Evolutionary conservation across 1,140 invertebrate genomes (phyloP), one percentile per base, ranked within the genome.

Genomic region (Thereuonema tuberculata): DNA sequence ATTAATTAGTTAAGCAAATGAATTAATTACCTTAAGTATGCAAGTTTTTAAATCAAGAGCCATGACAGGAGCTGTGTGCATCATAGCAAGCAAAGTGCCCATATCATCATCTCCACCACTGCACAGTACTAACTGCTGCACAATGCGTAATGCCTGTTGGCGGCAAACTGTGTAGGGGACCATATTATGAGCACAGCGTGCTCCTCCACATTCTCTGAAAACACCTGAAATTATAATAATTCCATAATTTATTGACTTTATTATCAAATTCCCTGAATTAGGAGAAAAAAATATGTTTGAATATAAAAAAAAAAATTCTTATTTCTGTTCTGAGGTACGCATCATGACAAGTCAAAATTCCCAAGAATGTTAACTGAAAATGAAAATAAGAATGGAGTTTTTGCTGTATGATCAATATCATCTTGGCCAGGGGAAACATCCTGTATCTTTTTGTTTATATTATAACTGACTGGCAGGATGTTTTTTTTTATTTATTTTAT

Each of bases 21-120:
- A 37, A 37, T 37, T 9, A 37, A 5, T 37, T 50, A 83, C 88
- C 75, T 92, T 92, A 20, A 97, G 75, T 71, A 97, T 92, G 68
- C 93, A 86, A 53, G 86, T 85, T 76, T 95, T 96, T 5, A 96
- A 79, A 61, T 84, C 78, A 26, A 93, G 76, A 49, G 85, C 84
- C 61, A 82, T 81, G 20, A 85, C 76, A 47, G 87, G 81, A 20
- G 90, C 85, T 12, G 87, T 85, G 75, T 96, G 91, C 81, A 97
- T 86, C 17, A 93, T 83, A 46, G 87, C 88, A 2, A 97, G 79
- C 37, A 97, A 76, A 47, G 89, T 88, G 1, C 86, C 84, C 89
- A 97, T 93, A 66, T 96, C 93, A 68, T 97, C 93, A 67, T 98
- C 93, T 23, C 93, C 92, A 1, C 90, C 90, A 61, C 84, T 84